Evolutionary conservation across 2,888 invertebrate species (phyloP).

Genomic region (Nemapogon koenigi): DNA sequence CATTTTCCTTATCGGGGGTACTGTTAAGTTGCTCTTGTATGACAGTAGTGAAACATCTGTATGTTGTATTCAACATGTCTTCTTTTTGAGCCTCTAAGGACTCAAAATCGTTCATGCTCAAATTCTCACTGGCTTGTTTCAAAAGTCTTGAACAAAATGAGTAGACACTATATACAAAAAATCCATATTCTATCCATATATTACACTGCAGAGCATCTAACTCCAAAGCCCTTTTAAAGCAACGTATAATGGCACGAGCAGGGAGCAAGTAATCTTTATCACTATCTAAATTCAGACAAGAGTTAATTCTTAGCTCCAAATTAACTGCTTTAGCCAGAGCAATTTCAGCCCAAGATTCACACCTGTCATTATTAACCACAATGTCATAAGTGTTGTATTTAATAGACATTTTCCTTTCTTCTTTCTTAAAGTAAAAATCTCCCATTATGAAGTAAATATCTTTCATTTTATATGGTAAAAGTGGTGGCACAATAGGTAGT

Average conservation of each 20-base stretch:
- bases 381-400: slow-evolving; percentile 86
- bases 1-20: slow-evolving; percentile 64
- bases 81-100: slow-evolving; percentile 78
- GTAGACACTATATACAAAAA: slow-evolving; percentile 88
- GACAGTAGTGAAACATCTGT: slow-evolving; percentile 78
- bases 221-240: slow-evolving; percentile 81
- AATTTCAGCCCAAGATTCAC: slow-evolving; percentile 94
- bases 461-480: slow-evolving; percentile 67
- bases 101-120: slow-evolving; percentile 78
- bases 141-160: slow-evolving; percentile 88
- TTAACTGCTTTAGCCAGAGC: slow-evolving; percentile 80
- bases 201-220: slow-evolving; percentile 76
- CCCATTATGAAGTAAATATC: slow-evolving; percentile 90
- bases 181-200: slow-evolving; percentile 91
- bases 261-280: slow-evolving; percentile 72
- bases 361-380: slow-evolving; percentile 76
- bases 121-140: slow-evolving; percentile 78
- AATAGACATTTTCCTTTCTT: slow-evolving; percentile 75
- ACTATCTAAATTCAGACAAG: slow-evolving; percentile 65
- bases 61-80: slow-evolving; percentile 78
- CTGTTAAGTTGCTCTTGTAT: slow-evolving; percentile 63
- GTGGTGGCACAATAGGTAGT: slow-evolving; percentile 57
- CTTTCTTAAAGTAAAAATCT: slow-evolving; percentile 91
- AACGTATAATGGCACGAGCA: slow-evolving; percentile 76
- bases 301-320: slow-evolving; percentile 82